These are phyloP conservation scores for Silurus meridionalis DNA, from an alignment of 2,113 vertebrate species.

Conservation along the genomic window DNA sequence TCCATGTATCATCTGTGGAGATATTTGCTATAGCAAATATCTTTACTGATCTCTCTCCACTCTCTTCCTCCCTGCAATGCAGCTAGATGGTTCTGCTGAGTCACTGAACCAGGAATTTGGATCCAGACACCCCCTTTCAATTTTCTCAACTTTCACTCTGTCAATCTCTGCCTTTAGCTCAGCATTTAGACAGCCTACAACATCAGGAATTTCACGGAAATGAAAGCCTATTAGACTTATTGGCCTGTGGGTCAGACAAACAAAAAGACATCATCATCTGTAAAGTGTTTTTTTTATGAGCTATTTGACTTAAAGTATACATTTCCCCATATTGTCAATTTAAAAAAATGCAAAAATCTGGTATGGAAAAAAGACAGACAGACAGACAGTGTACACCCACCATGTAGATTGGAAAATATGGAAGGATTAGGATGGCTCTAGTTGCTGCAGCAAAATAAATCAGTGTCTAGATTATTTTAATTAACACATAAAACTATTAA, in stretches of 20 bases:
- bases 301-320: neutral
- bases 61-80: neutral
- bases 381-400: no score
- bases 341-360: neutral
- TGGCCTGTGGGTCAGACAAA: neutral
- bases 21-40: no score
- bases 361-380: no score
- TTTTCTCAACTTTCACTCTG: neutral
- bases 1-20: neutral
- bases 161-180: neutral
- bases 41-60: neutral
- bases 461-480: neutral
- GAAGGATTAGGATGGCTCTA: neutral
- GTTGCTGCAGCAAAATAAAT: neutral
- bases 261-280: neutral
- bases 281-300: neutral
- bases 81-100: conserved; percentile 46
- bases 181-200: neutral
- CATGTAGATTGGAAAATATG: neutral
- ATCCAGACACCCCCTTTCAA: neutral
- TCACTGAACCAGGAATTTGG: conserved; percentile 20
- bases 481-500: neutral
- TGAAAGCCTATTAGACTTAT: neutral
- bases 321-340: neutral
- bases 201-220: neutral